phyloP scores from a whole-genome alignment of 2,113 vertebrate genomes.

The Cochlearius cochlearius region DNA sequence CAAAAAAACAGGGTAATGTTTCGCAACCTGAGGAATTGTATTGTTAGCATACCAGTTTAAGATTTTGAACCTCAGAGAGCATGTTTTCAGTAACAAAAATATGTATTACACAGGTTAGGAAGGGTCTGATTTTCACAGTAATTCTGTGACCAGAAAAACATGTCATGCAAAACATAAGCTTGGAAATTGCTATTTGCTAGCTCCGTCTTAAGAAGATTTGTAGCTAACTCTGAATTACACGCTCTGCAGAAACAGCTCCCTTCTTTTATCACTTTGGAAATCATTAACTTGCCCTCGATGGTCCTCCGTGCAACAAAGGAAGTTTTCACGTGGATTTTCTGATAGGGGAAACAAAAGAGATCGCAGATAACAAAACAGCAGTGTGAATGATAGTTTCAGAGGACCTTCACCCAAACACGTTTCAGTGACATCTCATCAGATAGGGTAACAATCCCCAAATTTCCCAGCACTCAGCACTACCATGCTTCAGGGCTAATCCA shows the following conservation, averaged over 20 bases:
- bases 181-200: slow-evolving; percentile 63
- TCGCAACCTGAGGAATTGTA: background rate
- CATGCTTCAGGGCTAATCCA: background rate
- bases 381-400: slow-evolving; percentile 22
- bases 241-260: slow-evolving; percentile 43
- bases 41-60: background rate
- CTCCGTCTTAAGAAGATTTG: slow-evolving; percentile 50
- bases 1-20: slow-evolving; percentile 37
- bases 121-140: slow-evolving; percentile 13
- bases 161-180: slow-evolving; percentile 39
- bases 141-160: background rate
- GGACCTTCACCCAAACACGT: background rate
- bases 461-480: background rate
- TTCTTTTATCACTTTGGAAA: slow-evolving; percentile 67
- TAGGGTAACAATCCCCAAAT: background rate
- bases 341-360: slow-evolving; percentile 56
- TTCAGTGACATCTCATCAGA: background rate
- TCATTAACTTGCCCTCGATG: slow-evolving; percentile 58
- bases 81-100: background rate
- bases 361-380: slow-evolving; percentile 2
- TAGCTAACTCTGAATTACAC: slow-evolving; percentile 43
- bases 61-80: background rate
- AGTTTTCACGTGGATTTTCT: slow-evolving; percentile 38
- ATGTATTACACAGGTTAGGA: background rate
- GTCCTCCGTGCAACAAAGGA: slow-evolving; percentile 41